Evolutionary conservation across 2,113 vertebrate genomes (phyloP).

Genomic region (Uropsilus gracilis): DNA sequence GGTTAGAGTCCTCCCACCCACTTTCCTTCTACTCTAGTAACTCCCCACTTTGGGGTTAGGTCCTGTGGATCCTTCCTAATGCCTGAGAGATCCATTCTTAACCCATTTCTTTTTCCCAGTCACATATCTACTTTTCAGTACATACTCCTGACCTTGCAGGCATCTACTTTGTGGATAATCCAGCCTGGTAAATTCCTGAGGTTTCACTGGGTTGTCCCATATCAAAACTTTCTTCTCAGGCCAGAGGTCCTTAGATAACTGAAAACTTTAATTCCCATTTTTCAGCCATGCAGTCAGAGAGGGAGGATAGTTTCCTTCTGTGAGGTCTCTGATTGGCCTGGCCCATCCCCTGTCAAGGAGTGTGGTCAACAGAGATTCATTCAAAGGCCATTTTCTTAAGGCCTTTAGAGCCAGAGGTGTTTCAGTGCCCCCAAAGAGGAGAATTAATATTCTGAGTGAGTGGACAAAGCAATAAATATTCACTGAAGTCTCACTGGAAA

Average conservation of each 20-base stretch:
- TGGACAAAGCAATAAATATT: no score
- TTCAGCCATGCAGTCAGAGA: not conserved
- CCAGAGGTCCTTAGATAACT: not conserved
- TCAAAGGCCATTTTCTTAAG: not conserved
- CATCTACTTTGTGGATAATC: not conserved
- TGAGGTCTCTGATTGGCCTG: not conserved
- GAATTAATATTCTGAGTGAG: not conserved
- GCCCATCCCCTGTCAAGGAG: rapidly evolving
- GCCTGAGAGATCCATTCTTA: not conserved
- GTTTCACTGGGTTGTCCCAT: not conserved
- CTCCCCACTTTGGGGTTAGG: not conserved
- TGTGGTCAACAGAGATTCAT: not conserved
- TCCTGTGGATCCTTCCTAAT: not conserved
- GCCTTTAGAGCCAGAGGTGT: not conserved
- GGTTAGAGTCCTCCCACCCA: not conserved
- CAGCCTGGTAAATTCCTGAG: not conserved
- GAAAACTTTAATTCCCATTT: not conserved
- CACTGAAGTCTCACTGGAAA: no score
- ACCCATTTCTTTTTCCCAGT: not conserved
- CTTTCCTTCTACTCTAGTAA: not conserved
- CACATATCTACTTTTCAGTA: not conserved
- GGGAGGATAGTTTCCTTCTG: not conserved
- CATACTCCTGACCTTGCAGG: not conserved
- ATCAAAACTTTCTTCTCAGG: not conserved
- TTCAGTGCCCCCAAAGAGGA: not conserved